Base-by-base conservation (phyloP, 2,797 vertebrate genomes). In the Poecilia wingei region DNA sequence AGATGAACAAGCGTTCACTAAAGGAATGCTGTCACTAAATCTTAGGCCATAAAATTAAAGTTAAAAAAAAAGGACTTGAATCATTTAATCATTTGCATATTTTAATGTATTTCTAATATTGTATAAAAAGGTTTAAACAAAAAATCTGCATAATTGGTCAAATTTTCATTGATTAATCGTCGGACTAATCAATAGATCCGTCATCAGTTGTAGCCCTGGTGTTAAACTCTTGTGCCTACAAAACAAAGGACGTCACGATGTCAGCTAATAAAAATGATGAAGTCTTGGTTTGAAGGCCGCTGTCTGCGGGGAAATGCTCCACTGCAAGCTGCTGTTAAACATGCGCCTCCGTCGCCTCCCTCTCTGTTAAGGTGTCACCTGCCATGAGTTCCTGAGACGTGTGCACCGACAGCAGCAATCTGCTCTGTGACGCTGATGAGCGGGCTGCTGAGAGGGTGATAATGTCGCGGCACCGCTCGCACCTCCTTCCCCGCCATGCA, bases 361-460 rank as follows among this genome's bases (percentile, higher is more conserved):
- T 83, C 74, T 83, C 85, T 81, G 76, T 81, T 82, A 84, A 46
- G 83, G 92, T 87, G 92, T 93, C 94, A 93, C 93, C 89, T 89
- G 88, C 88, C 93, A 93, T 91, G 92, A 91, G 86, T 90, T 92
- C 84, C 78, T 81, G 22, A 8, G 86, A 87, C 43, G 80, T 86
- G 86, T 85, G 91, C 83, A 88, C 91, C 20, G 94, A 94, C 93
- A 90, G 84, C 84, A 82, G 87, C 92, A 93, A 93, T 94, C 92
- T 93, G 93, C 79, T 77, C 36, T 3, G 88, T 94, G 93, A 95
- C 93, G 93, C 91, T 94, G 94, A 94, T 22, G 90, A 89, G 93
- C 83, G 66, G 85, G 84, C 83, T 81, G 89, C 43, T n/a, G 81
- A 86, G 88, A 80, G 74, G 84, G 89, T 81, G 91, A 92, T 88